Conservation (phyloP, 2,113 vertebrate genomes). For the Fregetta grallaria region DNA sequence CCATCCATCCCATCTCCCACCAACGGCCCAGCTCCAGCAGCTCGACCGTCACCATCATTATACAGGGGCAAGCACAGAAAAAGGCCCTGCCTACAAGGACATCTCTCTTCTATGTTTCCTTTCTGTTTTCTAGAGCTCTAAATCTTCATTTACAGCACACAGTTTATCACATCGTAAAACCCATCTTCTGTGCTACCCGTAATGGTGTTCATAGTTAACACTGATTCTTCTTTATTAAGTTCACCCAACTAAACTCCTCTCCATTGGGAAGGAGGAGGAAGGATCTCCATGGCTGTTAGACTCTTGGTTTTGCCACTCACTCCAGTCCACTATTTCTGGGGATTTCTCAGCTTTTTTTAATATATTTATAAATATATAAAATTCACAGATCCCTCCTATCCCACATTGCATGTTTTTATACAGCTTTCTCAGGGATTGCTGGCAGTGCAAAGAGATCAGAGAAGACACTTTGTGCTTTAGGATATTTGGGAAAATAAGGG, state of each 20-base stretch:
- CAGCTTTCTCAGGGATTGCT: not conserved
- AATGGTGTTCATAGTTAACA: not conserved
- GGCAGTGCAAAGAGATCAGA: not conserved
- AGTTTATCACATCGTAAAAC: not conserved
- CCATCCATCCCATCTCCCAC: not conserved
- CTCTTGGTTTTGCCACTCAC: not conserved
- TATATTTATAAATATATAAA: not conserved
- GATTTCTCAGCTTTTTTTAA: not conserved
- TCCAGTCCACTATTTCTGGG: not conserved
- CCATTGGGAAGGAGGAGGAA: not conserved
- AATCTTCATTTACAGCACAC: not conserved
- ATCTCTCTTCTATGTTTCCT: not conserved
- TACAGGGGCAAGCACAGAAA: not conserved
- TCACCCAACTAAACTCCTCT: not conserved
- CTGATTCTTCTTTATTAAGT: not conserved
- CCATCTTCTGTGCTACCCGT: not conserved
- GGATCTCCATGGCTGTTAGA: not conserved
- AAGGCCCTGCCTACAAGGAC: not conserved
- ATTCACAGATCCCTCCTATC: not conserved
- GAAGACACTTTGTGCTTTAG: not conserved
- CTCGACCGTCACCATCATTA: not conserved
- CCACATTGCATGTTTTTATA: rapidly evolving
- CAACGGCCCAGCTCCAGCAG: not conserved
- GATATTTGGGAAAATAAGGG: not conserved
- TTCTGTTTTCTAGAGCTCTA: not conserved